Base-by-base conservation (phyloP, 2,888 invertebrate genomes). In the Amorpha juglandis region DNA sequence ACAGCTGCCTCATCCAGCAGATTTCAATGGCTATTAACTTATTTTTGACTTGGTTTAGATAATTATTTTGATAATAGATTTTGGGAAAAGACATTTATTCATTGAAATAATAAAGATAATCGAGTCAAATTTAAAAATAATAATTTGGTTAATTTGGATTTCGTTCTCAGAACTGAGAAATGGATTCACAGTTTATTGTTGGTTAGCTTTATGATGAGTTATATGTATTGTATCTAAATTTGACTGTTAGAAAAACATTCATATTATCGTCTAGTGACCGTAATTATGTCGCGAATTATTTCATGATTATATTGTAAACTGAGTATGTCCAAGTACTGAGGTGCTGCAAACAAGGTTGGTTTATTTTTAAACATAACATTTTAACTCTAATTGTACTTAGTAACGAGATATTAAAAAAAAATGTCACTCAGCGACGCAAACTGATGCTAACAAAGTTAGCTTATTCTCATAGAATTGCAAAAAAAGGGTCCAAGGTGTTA, bases 361-460 rank as follows among this genome's bases (percentile, higher is more conserved):
- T 55, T 38, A 55, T 55, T 55, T 55, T 35, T 55, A 55, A 38
- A 38, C 33, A 38, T 55, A 55, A 38, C 55, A 58, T 68, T 72
- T 66, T 68, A 38, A 48, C 58, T 65, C 16, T 55, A 55, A 55
- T 55, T 19, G 38, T 8, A 16, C 16, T 53, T 14, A 33, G 69
- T 70, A 69, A 76, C 74, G 74, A 52, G 63, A 9, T 65, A 45
- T 53, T 69, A 70, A 68, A 68, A 69, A 67, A 66, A 53, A 38
- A 69, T 68, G 67, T 67, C 69, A 67, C 45, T 48, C 62, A 33
- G 35, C 69, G 72, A 73, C 70, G 68, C 66, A 50, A 33, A 55
- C 45, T n/a, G n/a, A 12, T 47, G 45, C 33, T 55, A 64, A 48
- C 47, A 8, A 47, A 19, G 47, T 16, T 27, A 55, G 48, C 47